Conservation (phyloP, 2,797 vertebrate genomes). For the Rhynchonycteris naso region DNA sequence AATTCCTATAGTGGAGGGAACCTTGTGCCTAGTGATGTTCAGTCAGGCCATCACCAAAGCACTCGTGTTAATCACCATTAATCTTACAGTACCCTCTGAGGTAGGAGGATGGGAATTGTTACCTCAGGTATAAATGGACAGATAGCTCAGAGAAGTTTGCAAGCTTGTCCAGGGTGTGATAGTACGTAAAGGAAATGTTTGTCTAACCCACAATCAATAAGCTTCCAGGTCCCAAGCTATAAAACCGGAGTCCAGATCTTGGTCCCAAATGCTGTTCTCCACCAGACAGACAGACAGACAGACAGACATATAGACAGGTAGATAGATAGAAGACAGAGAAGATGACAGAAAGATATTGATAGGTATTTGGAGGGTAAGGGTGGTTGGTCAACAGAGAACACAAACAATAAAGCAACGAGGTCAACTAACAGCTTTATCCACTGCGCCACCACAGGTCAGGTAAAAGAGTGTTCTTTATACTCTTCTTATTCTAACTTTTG, state of each 20-base stretch:
- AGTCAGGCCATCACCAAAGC: no score
- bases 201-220: no score
- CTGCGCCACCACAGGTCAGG: no score
- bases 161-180: not conserved
- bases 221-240: not conserved
- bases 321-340: not conserved
- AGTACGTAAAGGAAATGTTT: not conserved
- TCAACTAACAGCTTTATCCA: no score
- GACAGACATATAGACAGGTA: not conserved
- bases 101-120: no score
- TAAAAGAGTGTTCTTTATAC: not conserved
- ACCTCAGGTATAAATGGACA: not conserved
- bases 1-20: not conserved
- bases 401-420: rapidly evolving
- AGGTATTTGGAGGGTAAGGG: rapidly evolving
- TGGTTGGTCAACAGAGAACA: not conserved
- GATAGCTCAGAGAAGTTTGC: not conserved
- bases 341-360: not conserved
- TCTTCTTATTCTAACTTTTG: not conserved
- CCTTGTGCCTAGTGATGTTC: not conserved
- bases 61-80: not conserved
- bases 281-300: not conserved
- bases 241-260: not conserved
- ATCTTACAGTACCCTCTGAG: not conserved
- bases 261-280: not conserved